Base-by-base conservation (phyloP, 2,888 invertebrate species). In the Epirrhoe alternata region DNA sequence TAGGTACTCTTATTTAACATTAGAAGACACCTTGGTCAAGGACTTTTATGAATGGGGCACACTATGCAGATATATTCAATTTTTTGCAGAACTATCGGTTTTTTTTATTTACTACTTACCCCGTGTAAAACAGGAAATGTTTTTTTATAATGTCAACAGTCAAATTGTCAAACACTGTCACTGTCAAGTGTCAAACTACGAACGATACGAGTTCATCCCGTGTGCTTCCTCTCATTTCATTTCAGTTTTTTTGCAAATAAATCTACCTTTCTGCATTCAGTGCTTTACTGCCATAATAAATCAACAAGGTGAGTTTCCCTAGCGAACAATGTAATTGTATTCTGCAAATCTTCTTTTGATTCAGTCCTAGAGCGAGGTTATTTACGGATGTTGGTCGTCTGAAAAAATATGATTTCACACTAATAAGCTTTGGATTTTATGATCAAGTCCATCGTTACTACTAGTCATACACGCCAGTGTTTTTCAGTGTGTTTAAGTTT, bases 291-390 rank as follows among this genome's bases (percentile, higher is more conserved):
- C 51, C n/a, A 3, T n/a, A 38, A 24, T 24, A 59, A 24, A 59
- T 24, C 51, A n/a, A 30, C 35, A 59, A 50, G 50, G 59, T 59
- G 17, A 38, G 59, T 59, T 42, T 42, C 12, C 12, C 38, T 42
- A 42, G 33, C 12, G 4, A 10, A 5, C 10, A 10, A 12, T 42
- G 38, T 38, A 12, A 42, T 42, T 5, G 12, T 4, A 42, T 42
- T 10, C 12, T 42, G 12, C 38, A 42, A 12, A 42, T 10, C 38
- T 42, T 42, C 5, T 12, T 4, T 42, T 12, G 0, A 4, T 5
- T 42, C 38, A 12, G 12, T 42, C 12, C 2, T 33, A 6, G 5
- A 42, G 5, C 4, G 38, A 42, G 38, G 38, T 42, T 42, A 42
- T 42, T 42, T 42, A 12, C 38, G 38, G 4, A 42, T 12, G 4